A percentile compares a stretch with the other conserved stretches of the same genome.
These are phyloP conservation scores for Cynocephalus volans DNA, from an alignment of 2,113 vertebrate species.

Conservation along the genomic window DNA sequence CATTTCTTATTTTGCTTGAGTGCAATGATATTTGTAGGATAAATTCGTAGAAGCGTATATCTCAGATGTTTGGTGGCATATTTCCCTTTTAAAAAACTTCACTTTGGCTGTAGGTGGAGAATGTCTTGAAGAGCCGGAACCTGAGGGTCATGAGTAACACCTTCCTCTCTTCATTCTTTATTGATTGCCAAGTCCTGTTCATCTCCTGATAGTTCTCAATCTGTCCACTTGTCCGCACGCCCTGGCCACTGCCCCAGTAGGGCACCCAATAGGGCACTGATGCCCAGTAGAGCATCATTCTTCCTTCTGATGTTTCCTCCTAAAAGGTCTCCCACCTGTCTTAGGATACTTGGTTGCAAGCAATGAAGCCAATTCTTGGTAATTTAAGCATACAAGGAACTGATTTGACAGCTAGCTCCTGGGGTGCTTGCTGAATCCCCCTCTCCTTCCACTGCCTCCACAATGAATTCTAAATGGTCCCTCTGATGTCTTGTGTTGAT, in stretches of 20 bases:
- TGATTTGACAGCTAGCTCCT: not conserved
- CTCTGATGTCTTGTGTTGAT: not conserved
- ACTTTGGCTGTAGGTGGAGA: not conserved
- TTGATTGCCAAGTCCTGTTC: not conserved
- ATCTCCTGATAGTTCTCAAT: not conserved
- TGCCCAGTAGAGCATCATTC: not conserved
- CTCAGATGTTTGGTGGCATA: not conserved
- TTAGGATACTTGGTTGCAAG: constrained; percentile 21
- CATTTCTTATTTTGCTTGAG: constrained; percentile 43
- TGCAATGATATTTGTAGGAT: not conserved
- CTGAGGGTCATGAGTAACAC: not conserved
- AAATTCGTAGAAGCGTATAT: not conserved
- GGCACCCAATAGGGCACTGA: not conserved
- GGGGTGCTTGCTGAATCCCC: not conserved
- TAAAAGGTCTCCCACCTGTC: not conserved
- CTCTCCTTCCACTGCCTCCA: not conserved
- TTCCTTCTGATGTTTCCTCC: not conserved
- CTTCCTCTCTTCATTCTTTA: not conserved
- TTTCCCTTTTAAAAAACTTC: not conserved
- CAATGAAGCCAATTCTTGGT: constrained; percentile 8
- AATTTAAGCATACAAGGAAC: not conserved
- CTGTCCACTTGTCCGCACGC: not conserved
- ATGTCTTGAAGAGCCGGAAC: not conserved
- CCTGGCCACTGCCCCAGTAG: not conserved
- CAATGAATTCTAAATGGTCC: not conserved